Conservation (phyloP, 2,888 invertebrate species). For the Phalera bucephala region DNA sequence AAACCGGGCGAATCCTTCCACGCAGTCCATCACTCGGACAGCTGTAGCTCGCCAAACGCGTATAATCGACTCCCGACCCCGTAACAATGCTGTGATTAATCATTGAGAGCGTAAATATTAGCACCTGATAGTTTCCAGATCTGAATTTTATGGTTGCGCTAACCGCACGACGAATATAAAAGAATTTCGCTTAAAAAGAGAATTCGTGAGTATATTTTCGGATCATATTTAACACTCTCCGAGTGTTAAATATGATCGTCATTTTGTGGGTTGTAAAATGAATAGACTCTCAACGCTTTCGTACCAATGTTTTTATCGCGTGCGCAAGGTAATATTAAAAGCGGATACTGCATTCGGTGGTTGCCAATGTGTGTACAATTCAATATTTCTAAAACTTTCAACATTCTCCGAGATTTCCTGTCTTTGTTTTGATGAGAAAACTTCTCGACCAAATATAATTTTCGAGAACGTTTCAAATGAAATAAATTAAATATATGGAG, state of each 20-base stretch:
- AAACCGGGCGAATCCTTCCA: constrained; percentile 40
- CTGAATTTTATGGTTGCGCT: constrained; percentile 59
- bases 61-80: constrained; percentile 23
- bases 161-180: constrained; percentile 57
- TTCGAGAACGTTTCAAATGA: too few relatives aligned
- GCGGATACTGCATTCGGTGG: too few relatives aligned
- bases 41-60: constrained; percentile 16
- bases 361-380: too few relatives aligned
- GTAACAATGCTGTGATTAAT: constrained; percentile 73
- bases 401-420: too few relatives aligned
- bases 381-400: too few relatives aligned
- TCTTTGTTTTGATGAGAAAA: background rate
- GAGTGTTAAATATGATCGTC: constrained; percentile 9
- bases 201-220: constrained; percentile 47
- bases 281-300: background rate
- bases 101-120: constrained; percentile 65
- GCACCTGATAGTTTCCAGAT: constrained; percentile 65
- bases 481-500: too few relatives aligned
- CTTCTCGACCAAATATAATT: too few relatives aligned
- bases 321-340: too few relatives aligned
- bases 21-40: constrained; percentile 40
- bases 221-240: constrained; percentile 25
- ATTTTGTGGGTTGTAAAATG: constrained; percentile 9
- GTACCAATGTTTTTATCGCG: background rate
- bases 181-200: constrained; percentile 55